Base-by-base conservation (phyloP, 2,888 invertebrate genomes). In the Athalia rosae region DNA sequence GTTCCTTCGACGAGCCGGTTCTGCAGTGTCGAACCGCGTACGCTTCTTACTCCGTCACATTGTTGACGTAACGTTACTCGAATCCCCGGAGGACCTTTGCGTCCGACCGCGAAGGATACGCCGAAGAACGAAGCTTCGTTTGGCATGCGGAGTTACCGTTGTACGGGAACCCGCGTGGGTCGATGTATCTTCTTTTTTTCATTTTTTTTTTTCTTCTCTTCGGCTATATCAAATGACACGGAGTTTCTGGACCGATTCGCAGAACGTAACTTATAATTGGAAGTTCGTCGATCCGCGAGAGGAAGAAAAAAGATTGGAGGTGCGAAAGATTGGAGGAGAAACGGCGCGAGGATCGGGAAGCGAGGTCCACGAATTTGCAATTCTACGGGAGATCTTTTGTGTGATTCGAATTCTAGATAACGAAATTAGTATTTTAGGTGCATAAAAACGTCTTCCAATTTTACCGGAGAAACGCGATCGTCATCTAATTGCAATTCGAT, bases 401-500 rank as follows among this genome's bases (percentile, higher is more conserved):
- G 71, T 58, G 71, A 71, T 71, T 71, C 56, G 71, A 71, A 71
- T 71, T 13, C 4, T n/a, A 71, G 56, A 71, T 71, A 71, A 71
- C 71, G 58, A 58, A 74, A 62, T 74, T 74, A 59, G 74, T 62
- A 62, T 74, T 74, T 74, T 50, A 48, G 47, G n/a, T 74, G 74
- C 74, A 62, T 62, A 50, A 74, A 62, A 74, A 61, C 74, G 59
- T 74, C 74, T 74, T 74, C 62, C 61, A 61, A 62, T 74, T 74
- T 74, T 74, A 62, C 74, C 74, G 61, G 47, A 74, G 88, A 74
- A 74, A 74, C 74, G 61, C 74, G 74, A 74, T 74, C 74, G 74
- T 74, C 74, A 62, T 89, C 88, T 74, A 74, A 89, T 89, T 89
- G 88, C 87, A 88, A 89, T 88, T 88, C 62, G 74, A 74, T 74